phyloP scores from a whole-genome alignment of 2,888 invertebrate species.

The Drosophila meridionalis region DNA sequence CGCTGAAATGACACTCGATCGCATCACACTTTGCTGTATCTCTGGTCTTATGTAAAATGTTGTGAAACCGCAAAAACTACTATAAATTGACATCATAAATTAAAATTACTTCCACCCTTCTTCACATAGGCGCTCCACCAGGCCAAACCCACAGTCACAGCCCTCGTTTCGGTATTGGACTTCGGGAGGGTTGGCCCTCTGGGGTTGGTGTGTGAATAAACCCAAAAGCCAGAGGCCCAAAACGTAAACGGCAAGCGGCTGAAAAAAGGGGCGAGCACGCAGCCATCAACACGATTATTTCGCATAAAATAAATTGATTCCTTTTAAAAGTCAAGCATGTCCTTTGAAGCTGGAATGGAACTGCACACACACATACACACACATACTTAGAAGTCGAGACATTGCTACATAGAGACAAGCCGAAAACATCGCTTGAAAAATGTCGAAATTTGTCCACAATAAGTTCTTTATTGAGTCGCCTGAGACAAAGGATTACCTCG shows the following conservation, averaged over 20 bases:
- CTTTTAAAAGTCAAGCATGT: conserved; percentile 82
- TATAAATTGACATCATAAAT: conserved; percentile 84
- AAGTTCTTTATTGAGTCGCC: conserved; percentile 80
- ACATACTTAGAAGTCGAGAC: conserved; percentile 27
- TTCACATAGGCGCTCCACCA: conserved; percentile 79
- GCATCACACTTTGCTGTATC: conserved; percentile 7
- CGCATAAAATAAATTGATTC: conserved; percentile 84
- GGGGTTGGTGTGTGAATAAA: conserved; percentile 59
- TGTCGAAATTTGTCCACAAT: conserved; percentile 83
- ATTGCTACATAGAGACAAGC: conserved; percentile 47
- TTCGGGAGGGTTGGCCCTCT: conserved; percentile 56
- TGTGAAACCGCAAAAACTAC: conserved; percentile 73
- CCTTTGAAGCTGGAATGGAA: conserved; percentile 55
- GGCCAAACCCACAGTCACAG: conserved; percentile 66
- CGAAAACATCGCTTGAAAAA: conserved; percentile 71
- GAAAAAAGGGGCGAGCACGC: conserved; percentile 83
- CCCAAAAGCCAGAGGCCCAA: conserved; percentile 47
- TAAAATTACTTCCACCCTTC: conserved; percentile 85
- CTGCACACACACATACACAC: conserved; percentile 25
- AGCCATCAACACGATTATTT: conserved; percentile 84
- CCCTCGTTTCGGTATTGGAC: conserved; percentile 53
- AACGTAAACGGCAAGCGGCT: conserved; percentile 48
- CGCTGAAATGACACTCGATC: conserved; percentile 22
- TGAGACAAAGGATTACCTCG: conserved; percentile 72
- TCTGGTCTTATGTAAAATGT: conserved; percentile 49